Evolutionary conservation across 1,140 invertebrate species (phyloP), one percentile per base, ranked within the genome.

Genomic region (Diuraphis noxia): DNA sequence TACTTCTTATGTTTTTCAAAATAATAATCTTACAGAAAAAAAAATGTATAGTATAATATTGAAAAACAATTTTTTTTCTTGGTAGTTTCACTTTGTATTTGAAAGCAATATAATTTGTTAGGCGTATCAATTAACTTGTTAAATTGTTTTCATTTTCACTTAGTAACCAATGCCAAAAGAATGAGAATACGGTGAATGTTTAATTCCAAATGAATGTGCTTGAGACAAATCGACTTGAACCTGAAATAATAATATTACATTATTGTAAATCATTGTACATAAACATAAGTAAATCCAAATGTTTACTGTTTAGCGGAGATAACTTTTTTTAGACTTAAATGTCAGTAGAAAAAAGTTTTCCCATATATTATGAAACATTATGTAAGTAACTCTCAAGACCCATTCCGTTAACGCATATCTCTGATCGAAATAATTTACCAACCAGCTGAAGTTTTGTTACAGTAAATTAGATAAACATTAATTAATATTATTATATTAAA

Each of bases 191-290:
- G 89, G 88, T 25, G 93, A 93, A 91, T 93, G 93, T 89, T 92
- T 93, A 79, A 93, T 93, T 36, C 93, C 93, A 92, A 93, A 93
- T 19, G 92, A 92, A 82, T 93, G 93, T 36, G 93, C 92, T 46
- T 92, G 93, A n/a, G 92, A 92, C 88, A 92, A 81, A 92, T 93
- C 93, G 87, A 93, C 90, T 92, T 92, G 93, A 85, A 92, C 92
- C 93, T 93, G 91, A 92, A 93, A 93, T 25, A 91, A 77, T 79
- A 91, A 72, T 0, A 46, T 36, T 23, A n/a, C 7, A 43, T 5
- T 72, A 13, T 46, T 82, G 25, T 81, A 81, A 82, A 82, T 38
- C 17, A 41, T 41, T 82, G 38, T 41, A 41, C 3, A 17, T 41
- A 40, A 41, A 82, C 25, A 82, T 82, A 82, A 82, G 36, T 40